A percentile compares a stretch with the other conserved stretches of the same genome.
phyloP scores from a whole-genome alignment of 2,888 invertebrate species.

The Eristalis pertinax region DNA sequence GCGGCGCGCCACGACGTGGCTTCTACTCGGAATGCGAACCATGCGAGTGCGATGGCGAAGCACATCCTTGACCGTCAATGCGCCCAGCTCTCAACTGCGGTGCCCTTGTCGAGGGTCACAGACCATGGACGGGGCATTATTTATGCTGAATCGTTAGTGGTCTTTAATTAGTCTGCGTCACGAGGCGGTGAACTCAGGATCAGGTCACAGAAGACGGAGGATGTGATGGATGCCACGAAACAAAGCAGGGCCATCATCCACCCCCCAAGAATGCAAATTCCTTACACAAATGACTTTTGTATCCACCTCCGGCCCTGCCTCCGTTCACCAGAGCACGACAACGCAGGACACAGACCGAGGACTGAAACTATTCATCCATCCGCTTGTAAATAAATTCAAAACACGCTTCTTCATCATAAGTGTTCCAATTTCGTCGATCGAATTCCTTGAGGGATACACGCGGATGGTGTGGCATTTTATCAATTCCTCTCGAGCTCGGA shows the following conservation, averaged over 20 bases:
- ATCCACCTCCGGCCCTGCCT: slow-evolving; percentile 26
- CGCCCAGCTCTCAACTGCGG: slow-evolving; percentile 30
- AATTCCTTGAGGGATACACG: slow-evolving; percentile 48
- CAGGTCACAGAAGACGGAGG: background rate
- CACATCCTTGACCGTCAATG: slow-evolving; percentile 53
- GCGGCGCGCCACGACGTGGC: slow-evolving; percentile 21
- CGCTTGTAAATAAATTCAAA: slow-evolving; percentile 59
- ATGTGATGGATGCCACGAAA: background rate
- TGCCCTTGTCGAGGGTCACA: slow-evolving; percentile 6
- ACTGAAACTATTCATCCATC: slow-evolving; percentile 42
- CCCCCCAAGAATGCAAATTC: slow-evolving; percentile 42
- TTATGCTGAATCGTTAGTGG: slow-evolving; percentile 30
- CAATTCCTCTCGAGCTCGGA: slow-evolving; percentile 38
- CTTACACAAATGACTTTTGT: slow-evolving; percentile 22
- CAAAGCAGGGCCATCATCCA: background rate
- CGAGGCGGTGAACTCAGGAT: slow-evolving; percentile 37
- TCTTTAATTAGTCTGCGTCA: slow-evolving; percentile 47
- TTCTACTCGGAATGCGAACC: background rate
- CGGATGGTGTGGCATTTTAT: slow-evolving; percentile 41
- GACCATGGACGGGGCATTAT: slow-evolving; percentile 32
- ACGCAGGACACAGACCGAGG: background rate
- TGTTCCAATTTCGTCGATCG: slow-evolving; percentile 58
- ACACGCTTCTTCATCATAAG: slow-evolving; percentile 67
- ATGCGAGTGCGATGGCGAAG: background rate
- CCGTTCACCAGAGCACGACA: background rate